Percentiles rank a stretch among this genome's conserved stretches.
Conservation (phyloP, 2,888 invertebrate genomes). For the Agrotis ipsilon region DNA sequence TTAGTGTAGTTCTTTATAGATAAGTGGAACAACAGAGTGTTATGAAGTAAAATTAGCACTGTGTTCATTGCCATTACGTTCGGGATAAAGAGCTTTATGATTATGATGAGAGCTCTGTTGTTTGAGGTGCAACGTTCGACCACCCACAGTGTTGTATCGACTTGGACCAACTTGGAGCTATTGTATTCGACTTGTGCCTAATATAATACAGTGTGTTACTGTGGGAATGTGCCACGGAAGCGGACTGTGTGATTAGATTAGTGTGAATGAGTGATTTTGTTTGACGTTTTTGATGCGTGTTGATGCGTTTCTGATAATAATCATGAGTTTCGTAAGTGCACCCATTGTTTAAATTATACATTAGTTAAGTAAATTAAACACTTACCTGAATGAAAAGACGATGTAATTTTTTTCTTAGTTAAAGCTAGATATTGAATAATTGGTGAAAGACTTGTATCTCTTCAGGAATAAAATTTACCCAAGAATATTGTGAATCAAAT, state of each 20-base stretch:
- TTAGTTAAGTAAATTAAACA: not conserved
- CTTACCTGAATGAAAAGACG: too few relatives aligned
- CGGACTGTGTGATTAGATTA: slow-evolving; percentile 79
- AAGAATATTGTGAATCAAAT: not conserved
- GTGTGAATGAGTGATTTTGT: slow-evolving; percentile 79
- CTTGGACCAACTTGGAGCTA: slow-evolving; percentile 71
- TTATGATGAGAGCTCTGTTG: slow-evolving; percentile 75
- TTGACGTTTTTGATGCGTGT: slow-evolving; percentile 72
- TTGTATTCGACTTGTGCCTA: slow-evolving; percentile 73
- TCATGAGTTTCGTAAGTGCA: slow-evolving; percentile 32
- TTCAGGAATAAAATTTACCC: not conserved
- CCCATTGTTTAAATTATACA: slow-evolving; percentile 22
- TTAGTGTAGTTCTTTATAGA: slow-evolving; percentile 52
- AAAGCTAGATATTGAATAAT: too few relatives aligned
- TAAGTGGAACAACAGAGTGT: slow-evolving; percentile 62
- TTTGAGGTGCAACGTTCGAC: slow-evolving; percentile 79
- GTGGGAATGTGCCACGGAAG: slow-evolving; percentile 78
- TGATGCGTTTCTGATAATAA: slow-evolving; percentile 59
- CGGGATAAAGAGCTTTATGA: slow-evolving; percentile 70
- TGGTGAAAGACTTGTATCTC: not conserved
- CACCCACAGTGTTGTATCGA: slow-evolving; percentile 76
- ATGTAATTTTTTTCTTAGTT: too few relatives aligned
- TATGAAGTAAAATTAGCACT: slow-evolving; percentile 68
- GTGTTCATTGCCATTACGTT: slow-evolving; percentile 65
- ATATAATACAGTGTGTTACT: slow-evolving; percentile 64